Evolutionary conservation across 2,888 invertebrate species (phyloP).

Genomic region (Lasioglossum leucozonium): DNA sequence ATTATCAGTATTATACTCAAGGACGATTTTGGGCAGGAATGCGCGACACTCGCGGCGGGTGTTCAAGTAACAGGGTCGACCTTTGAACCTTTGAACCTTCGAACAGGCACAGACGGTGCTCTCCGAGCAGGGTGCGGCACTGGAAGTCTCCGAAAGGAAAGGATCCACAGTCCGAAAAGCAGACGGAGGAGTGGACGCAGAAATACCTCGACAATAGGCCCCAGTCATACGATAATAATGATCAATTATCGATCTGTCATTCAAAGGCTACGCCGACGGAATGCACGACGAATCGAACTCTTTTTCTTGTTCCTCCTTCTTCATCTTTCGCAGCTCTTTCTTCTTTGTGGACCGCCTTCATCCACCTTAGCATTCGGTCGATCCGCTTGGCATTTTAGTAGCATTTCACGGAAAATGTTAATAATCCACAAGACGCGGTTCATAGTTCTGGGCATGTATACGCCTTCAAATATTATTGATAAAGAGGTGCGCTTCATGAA

Average conservation of each 20-base stretch:
- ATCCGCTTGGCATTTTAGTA: conserved; percentile 36
- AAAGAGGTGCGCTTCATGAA: neutral
- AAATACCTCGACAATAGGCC: conserved; percentile 77
- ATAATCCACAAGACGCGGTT: neutral
- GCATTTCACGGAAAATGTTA: conserved; percentile 50
- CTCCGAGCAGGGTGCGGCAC: conserved; percentile 79
- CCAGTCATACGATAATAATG: conserved; percentile 81
- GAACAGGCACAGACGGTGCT: conserved; percentile 70
- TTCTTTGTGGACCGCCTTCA: conserved; percentile 47
- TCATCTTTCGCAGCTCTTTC: conserved; percentile 44
- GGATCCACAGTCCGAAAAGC: conserved; percentile 70
- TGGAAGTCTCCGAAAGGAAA: conserved; percentile 73
- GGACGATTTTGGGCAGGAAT: conserved; percentile 70
- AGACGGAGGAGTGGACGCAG: conserved; percentile 65
- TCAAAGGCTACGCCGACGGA: conserved; percentile 78
- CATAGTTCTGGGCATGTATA: neutral
- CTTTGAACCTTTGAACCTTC: conserved; percentile 69
- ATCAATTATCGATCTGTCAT: conserved; percentile 84
- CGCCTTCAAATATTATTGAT: conserved; percentile 7
- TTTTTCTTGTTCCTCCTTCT: conserved; percentile 64
- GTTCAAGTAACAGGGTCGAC: conserved; percentile 78
- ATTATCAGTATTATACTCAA: conserved; percentile 17
- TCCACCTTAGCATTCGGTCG: conserved; percentile 2
- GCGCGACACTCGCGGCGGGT: conserved; percentile 82
- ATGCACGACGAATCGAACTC: conserved; percentile 81